Percentiles rank a stretch among this genome's conserved stretches.
Evolutionary conservation across 2,888 invertebrate species (phyloP).

Genomic region (Drosophila neotestacea): DNA sequence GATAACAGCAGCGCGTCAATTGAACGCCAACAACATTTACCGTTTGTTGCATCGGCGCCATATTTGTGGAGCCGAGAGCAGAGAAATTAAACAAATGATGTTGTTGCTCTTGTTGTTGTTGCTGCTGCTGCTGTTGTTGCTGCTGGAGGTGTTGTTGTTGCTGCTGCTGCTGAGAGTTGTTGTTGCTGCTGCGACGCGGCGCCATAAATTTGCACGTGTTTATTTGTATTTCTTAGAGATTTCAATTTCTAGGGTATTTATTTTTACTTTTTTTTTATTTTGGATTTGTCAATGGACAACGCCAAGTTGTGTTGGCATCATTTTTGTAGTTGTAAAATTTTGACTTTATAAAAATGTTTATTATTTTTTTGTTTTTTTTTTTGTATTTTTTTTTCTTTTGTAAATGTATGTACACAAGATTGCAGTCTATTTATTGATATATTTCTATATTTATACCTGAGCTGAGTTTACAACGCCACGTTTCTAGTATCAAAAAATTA

Average conservation of each 20-base stretch:
- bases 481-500: conserved; percentile 70
- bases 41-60: conserved; percentile 82
- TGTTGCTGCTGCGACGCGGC: conserved; percentile 86
- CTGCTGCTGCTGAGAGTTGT: conserved; percentile 58
- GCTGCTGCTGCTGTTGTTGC: conserved; percentile 36
- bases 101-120: conserved; percentile 47
- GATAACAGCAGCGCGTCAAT: conserved; percentile 91
- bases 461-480: conserved; percentile 69
- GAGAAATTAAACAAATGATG: conserved; percentile 42
- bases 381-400: conserved; percentile 16
- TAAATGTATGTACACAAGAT: conserved; percentile 50
- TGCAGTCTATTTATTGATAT: conserved; percentile 63
- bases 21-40: conserved; percentile 65
- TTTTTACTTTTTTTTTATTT: neutral
- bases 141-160: conserved; percentile 34
- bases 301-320: conserved; percentile 21
- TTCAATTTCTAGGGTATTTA: neutral
- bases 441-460: conserved; percentile 64
- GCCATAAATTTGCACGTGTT: conserved; percentile 84
- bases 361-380: neutral
- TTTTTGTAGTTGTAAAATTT: conserved; percentile 17
- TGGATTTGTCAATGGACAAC: conserved; percentile 2
- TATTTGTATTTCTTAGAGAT: neutral
- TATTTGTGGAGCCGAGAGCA: conserved; percentile 40
- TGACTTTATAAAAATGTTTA: conserved; percentile 16